Evolutionary conservation across 1,140 invertebrate genomes (phyloP).

Genomic region (Oreohelix idahoensis): DNA sequence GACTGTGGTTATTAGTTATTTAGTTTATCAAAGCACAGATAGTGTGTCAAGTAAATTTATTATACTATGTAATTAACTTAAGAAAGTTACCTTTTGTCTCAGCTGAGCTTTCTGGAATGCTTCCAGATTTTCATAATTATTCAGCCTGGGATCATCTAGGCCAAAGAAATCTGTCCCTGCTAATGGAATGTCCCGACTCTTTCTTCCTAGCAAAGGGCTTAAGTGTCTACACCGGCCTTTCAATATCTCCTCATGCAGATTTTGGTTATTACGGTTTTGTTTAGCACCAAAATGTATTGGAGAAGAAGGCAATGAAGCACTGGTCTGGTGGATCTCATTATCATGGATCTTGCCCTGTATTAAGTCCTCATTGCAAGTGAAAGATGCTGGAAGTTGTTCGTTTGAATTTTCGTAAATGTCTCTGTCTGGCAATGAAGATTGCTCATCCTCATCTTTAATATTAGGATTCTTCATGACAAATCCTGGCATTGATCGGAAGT

Average conservation of each 20-base stretch:
- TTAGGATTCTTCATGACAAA: constrained; percentile 40
- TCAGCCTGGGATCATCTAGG: constrained; percentile 75
- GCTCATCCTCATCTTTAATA: neutral
- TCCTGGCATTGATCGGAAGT: constrained; percentile 37
- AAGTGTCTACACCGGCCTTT: constrained; percentile 61
- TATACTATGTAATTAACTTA: too few relatives aligned
- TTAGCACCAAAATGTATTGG: constrained; percentile 56
- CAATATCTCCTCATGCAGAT: constrained; percentile 57
- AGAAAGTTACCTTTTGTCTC: constrained; percentile 85
- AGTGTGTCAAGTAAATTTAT: too few relatives aligned
- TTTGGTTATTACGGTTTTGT: constrained; percentile 53
- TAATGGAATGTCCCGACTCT: constrained; percentile 85
- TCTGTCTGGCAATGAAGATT: neutral
- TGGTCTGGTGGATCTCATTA: constrained; percentile 59
- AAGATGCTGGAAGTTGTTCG: neutral
- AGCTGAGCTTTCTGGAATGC: constrained; percentile 95
- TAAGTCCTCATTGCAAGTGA: neutral
- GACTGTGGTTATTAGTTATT: too few relatives aligned
- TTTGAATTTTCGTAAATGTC: neutral
- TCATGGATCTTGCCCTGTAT: constrained; percentile 15
- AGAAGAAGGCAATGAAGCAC: constrained; percentile 66
- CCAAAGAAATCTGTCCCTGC: constrained; percentile 81
- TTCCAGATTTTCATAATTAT: constrained; percentile 90
- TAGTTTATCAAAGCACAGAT: too few relatives aligned
- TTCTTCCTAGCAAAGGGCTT: constrained; percentile 64